phyloP scores from a whole-genome alignment of 2,888 invertebrate genomes.

The Aradus depressus region DNA sequence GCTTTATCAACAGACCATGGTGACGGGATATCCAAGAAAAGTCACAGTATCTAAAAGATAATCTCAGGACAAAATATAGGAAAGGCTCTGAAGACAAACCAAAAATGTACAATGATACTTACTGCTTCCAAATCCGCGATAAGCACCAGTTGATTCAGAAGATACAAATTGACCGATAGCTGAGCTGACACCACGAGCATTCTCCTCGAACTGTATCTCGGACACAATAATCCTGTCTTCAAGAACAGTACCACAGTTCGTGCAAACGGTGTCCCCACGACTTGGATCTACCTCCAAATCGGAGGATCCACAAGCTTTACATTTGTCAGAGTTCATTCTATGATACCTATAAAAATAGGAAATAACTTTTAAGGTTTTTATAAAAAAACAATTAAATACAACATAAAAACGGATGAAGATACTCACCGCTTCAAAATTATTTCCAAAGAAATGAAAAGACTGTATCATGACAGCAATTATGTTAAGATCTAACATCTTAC shows the following conservation, averaged over 20 bases:
- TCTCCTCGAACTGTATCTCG: conserved; percentile 92
- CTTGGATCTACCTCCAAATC: conserved; percentile 91
- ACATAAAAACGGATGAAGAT: neutral
- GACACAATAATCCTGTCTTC: conserved; percentile 95
- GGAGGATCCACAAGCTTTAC: conserved; percentile 75
- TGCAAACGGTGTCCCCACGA: conserved; percentile 91
- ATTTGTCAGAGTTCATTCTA: conserved; percentile 52
- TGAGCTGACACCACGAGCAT: conserved; percentile 71
- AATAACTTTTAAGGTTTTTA: neutral
- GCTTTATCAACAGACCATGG: too few species aligned
- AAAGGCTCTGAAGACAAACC: neutral
- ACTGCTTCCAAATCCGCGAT: conserved; percentile 67
- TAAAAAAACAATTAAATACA: neutral
- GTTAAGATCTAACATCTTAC: too few species aligned
- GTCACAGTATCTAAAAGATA: too few species aligned
- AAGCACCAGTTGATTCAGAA: conserved; percentile 74
- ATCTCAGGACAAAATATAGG: too few species aligned
- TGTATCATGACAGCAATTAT: too few species aligned
- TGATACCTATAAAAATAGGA: neutral
- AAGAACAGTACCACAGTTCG: conserved; percentile 87
- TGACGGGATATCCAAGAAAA: too few species aligned
- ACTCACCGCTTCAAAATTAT: neutral
- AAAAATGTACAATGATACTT: conserved; percentile 29
- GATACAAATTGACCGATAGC: conserved; percentile 91
- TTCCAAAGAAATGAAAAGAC: neutral